Evolutionary conservation across 2,888 invertebrate species (phyloP).

Genomic region (Enchytraeus crypticus): DNA sequence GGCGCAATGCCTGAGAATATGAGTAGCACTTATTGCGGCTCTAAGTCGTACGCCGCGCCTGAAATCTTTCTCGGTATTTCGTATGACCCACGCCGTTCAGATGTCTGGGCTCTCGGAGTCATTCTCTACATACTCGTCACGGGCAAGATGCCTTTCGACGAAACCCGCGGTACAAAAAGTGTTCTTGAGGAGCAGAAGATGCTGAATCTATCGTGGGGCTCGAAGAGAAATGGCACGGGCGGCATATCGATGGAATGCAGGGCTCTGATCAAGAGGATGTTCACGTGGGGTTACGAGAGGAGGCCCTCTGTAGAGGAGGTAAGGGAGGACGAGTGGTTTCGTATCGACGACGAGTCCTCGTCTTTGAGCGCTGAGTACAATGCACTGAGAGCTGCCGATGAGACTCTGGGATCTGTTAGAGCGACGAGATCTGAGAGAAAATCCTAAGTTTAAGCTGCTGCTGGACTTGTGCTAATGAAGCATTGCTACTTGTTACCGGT

Average conservation of each 20-base stretch:
- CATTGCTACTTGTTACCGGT: too few relatives aligned
- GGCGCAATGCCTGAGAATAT: conserved; percentile 33
- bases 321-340: conserved; percentile 9
- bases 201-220: conserved; percentile 39
- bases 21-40: conserved; percentile 52
- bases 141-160: conserved; percentile 51
- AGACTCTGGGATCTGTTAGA: too few relatives aligned
- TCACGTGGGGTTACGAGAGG: conserved; percentile 34
- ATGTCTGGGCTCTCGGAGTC: conserved; percentile 52
- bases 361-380: neutral
- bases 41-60: conserved; percentile 51
- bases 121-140: conserved; percentile 50
- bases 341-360: neutral
- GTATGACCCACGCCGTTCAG: conserved; percentile 50
- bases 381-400: too few relatives aligned
- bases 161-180: conserved; percentile 44
- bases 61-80: conserved; percentile 52
- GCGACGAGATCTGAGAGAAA: too few relatives aligned
- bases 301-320: conserved; percentile 33
- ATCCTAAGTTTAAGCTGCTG: too few relatives aligned
- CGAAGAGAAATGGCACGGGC: conserved; percentile 27
- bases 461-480: too few relatives aligned
- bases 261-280: conserved; percentile 34
- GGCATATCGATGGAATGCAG: conserved; percentile 32
- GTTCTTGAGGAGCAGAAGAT: conserved; percentile 41